A percentile compares a stretch with the other conserved stretches of the same genome.
phyloP scores from a whole-genome alignment of 2,797 vertebrate species.

The Pristis pectinata region DNA sequence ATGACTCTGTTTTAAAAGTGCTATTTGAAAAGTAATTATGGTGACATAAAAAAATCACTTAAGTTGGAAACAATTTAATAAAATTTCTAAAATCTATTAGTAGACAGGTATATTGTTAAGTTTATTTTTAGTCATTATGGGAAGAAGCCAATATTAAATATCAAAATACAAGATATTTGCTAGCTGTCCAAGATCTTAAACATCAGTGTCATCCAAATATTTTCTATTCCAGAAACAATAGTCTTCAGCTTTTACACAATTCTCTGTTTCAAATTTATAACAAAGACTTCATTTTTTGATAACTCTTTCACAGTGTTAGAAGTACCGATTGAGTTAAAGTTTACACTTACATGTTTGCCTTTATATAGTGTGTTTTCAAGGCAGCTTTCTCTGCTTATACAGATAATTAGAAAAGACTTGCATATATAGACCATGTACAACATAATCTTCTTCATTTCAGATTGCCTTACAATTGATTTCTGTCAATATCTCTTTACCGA shows the following conservation, averaged over 20 bases:
- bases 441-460: not conserved
- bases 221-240: not conserved
- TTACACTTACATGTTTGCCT: not conserved
- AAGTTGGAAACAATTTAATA: not conserved
- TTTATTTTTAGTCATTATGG: not conserved
- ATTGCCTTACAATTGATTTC: not conserved
- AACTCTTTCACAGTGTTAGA: not conserved
- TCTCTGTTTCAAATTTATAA: not conserved
- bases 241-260: not conserved
- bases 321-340: not conserved
- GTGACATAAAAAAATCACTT: not conserved
- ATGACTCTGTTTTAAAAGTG: not conserved
- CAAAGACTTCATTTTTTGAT: not conserved
- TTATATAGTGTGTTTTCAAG: not conserved
- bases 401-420: not conserved
- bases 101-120: no score
- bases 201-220: not conserved
- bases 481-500: not conserved
- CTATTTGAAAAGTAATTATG: not conserved
- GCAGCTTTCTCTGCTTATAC: not conserved
- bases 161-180: not conserved
- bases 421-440: not conserved
- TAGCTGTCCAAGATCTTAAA: not conserved
- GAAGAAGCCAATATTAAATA: not conserved
- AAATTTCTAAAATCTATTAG: not conserved